Percentiles rank a stretch among this genome's conserved stretches.
Evolutionary conservation across 2,113 vertebrate genomes (phyloP).

Genomic region (Ceyx margarethae): DNA sequence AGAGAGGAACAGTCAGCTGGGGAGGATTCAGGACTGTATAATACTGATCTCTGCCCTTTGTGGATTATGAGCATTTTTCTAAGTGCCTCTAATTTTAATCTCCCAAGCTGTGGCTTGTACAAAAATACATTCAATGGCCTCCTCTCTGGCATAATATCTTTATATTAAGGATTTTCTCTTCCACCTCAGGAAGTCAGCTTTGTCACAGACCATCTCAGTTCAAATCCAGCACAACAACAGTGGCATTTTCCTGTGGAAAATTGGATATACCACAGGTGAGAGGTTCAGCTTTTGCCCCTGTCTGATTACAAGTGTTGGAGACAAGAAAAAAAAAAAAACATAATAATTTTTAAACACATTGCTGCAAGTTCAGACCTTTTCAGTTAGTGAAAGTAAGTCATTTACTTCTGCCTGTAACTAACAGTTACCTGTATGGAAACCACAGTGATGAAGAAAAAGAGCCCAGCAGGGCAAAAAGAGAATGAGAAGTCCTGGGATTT

Average conservation of each 20-base stretch:
- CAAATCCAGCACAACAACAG: slow-evolving; percentile 14
- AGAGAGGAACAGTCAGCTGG: slow-evolving; percentile 59
- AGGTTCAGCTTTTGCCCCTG: slow-evolving; percentile 24
- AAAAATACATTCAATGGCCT: slow-evolving; percentile 57
- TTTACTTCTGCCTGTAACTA: slow-evolving; percentile 44
- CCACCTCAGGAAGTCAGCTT: slow-evolving; percentile 55
- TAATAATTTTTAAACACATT: slow-evolving; percentile 10
- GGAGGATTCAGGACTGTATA: slow-evolving; percentile 49
- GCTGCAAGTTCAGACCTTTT: slow-evolving; percentile 40
- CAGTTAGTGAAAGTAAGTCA: slow-evolving; percentile 35
- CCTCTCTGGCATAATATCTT: slow-evolving; percentile 46
- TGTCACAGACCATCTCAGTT: slow-evolving; percentile 33
- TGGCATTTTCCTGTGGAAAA: slow-evolving; percentile 40
- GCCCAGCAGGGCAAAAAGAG: slow-evolving; percentile 10
- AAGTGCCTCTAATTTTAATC: slow-evolving; percentile 68
- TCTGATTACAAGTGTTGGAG: background rate
- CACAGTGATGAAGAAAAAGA: slow-evolving; percentile 4
- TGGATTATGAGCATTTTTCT: slow-evolving; percentile 54
- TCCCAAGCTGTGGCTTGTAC: slow-evolving; percentile 52
- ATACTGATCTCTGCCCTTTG: slow-evolving; percentile 58
- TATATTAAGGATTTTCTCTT: slow-evolving; percentile 53
- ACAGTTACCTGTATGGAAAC: slow-evolving; percentile 40
- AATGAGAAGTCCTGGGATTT: slow-evolving; percentile 41
- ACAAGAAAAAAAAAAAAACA: background rate
- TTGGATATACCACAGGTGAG: slow-evolving; percentile 27